Evolutionary conservation across 2,113 vertebrate species (phyloP).

Genomic region (Tragelaphus buxtoni): DNA sequence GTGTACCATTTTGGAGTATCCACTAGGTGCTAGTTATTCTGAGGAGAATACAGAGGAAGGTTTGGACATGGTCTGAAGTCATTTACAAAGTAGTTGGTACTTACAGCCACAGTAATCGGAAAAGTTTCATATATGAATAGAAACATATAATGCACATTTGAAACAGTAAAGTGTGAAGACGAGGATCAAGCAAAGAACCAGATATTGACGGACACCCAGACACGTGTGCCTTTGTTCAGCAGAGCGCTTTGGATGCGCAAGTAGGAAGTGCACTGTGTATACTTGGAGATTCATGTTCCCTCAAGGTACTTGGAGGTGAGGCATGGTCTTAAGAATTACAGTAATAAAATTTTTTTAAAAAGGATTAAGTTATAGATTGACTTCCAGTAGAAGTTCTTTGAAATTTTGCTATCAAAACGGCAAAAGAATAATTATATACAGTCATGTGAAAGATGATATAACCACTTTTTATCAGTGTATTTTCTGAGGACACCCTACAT

Average conservation of each 20-base stretch:
- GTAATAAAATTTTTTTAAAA: background rate
- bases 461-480: background rate
- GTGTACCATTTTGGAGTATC: too few relatives aligned
- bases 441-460: background rate
- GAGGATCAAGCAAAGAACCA: background rate
- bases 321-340: background rate
- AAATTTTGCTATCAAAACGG: background rate
- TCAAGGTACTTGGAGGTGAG: background rate
- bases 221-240: background rate
- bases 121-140: background rate
- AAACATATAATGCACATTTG: background rate
- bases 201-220: too few relatives aligned
- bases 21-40: background rate
- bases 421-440: background rate
- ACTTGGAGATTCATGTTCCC: too few relatives aligned
- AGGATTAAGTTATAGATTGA: background rate
- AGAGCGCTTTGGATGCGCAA: background rate
- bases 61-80: background rate
- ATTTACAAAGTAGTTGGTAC: background rate
- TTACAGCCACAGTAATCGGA: background rate
- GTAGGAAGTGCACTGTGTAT: fast-evolving
- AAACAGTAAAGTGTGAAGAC: background rate
- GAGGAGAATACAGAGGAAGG: background rate
- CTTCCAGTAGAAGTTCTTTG: background rate
- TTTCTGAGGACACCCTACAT: background rate